Base-by-base conservation (phyloP, 2,888 invertebrate species). In the Glomeris marginata region DNA sequence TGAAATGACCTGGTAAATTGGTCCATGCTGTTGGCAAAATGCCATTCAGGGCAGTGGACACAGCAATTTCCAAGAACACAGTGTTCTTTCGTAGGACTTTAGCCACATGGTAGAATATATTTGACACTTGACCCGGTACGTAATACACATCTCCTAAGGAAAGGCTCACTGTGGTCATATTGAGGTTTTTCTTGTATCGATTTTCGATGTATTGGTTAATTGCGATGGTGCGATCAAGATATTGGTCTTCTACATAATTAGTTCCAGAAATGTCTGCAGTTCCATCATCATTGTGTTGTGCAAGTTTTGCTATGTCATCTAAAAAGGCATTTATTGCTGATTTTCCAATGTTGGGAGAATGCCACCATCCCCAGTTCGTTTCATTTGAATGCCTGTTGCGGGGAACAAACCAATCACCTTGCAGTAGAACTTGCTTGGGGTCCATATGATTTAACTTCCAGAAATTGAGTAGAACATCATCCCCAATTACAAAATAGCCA, bases 381-480 rank as follows among this genome's bases (percentile, higher is more conserved):
- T 28, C 28, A 8, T 28, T 28, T 3, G 28, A 28, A 28, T 28
- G 3, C 8, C 28, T 3, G 28, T 28, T 5, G 28, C 28, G 28
- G 8, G 28, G 28, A 3, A 28, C 28, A 28, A 28, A 28, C 28
- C 28, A 28, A 28, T 28, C 28, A 28, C 28, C 28, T 28, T 28
- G 28, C 28, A 28, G 28, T 28, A 28, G 8, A 28, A 28, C 28
- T 28, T 28, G 28, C 3, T 28, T 28, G 28, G 8, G 4, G 8
- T 41, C 34, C 20, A 42, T 5, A 3, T 13, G 13, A 13, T 41
- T 34, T 8, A 5, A 10, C 11, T 44, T 28, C 48, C 48, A 48
- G 10, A 33, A 16, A 13, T 48, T 48, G 2, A 48, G n/a, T 11
- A 48, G 34, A 5, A 48, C 48, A 20, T 48, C 48, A 8, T 48